phyloP scores from a whole-genome alignment of 1,140 invertebrate species.

The Lordiphosa clarofinis region DNA sequence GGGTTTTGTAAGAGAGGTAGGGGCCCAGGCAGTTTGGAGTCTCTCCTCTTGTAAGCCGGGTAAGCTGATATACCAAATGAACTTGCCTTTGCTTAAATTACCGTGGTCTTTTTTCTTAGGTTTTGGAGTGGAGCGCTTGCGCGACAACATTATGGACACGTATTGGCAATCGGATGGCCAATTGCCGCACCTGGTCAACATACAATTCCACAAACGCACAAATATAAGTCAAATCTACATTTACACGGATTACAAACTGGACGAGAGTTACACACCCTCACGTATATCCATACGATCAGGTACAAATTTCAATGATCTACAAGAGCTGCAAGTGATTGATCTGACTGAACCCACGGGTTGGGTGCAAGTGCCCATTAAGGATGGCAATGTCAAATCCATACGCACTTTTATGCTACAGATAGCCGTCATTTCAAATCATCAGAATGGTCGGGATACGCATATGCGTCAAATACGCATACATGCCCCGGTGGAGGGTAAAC shows the following conservation, averaged over 20 bases:
- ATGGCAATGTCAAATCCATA: slow-evolving; percentile 92
- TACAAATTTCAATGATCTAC: slow-evolving; percentile 98
- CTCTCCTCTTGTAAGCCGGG: slow-evolving; percentile 98
- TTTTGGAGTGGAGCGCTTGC: slow-evolving; percentile 97
- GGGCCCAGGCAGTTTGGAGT: slow-evolving; percentile 98
- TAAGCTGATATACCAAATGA: slow-evolving; percentile 65
- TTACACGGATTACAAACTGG: slow-evolving; percentile 98
- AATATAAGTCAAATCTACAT: slow-evolving; percentile 97
- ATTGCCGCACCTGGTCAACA: slow-evolving; percentile 97
- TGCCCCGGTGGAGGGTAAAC: slow-evolving; percentile 91
- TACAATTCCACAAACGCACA: slow-evolving; percentile 97
- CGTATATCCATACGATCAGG: slow-evolving; percentile 96
- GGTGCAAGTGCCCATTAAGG: slow-evolving; percentile 95
- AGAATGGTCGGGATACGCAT: slow-evolving; percentile 98
- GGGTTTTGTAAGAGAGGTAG: slow-evolving; percentile 94
- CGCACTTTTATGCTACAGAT: slow-evolving; percentile 98
- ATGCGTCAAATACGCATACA: slow-evolving; percentile 98
- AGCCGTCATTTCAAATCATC: slow-evolving; percentile 98
- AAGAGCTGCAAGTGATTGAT: slow-evolving; percentile 97
- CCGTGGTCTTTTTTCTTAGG: slow-evolving; percentile 81
- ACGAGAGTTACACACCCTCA: slow-evolving; percentile 99
- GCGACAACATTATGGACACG: slow-evolving; percentile 96
- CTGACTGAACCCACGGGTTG: slow-evolving; percentile 96
- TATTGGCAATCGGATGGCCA: slow-evolving; percentile 99
- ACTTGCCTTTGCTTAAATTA: not conserved